Conservation (phyloP, 2,888 invertebrate genomes). For the Orchesellides sinensis region DNA sequence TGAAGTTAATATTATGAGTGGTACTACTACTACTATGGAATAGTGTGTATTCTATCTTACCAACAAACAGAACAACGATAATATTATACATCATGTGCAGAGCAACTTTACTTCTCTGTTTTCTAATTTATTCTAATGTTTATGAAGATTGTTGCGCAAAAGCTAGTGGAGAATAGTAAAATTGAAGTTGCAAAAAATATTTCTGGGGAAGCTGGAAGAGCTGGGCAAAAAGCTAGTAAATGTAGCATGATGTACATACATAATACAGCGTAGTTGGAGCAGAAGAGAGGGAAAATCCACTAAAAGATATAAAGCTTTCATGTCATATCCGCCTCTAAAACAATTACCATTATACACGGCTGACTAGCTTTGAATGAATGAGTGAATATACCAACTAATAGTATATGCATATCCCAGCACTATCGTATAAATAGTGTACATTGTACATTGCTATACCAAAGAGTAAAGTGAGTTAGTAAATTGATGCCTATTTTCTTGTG, state of each 20-base stretch:
- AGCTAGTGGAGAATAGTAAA: constrained; percentile 27
- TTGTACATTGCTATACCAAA: not conserved
- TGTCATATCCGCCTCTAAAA: constrained; percentile 67
- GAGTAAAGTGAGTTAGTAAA: constrained; percentile 47
- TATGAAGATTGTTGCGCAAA: constrained; percentile 66
- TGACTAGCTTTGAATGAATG: constrained; percentile 66
- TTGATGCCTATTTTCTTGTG: constrained; percentile 64
- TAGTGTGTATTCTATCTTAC: not conserved
- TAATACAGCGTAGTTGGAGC: not conserved
- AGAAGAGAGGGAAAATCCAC: constrained; percentile 11
- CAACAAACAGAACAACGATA: constrained; percentile 19
- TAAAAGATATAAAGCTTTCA: constrained; percentile 65
- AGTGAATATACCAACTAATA: constrained; percentile 42
- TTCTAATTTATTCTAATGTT: constrained; percentile 66
- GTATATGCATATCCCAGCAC: not conserved
- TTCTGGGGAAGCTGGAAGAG: not conserved
- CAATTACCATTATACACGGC: constrained; percentile 65
- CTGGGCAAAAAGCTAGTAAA: constrained; percentile 3
- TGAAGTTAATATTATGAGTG: too few relatives aligned
- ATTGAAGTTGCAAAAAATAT: constrained; percentile 22
- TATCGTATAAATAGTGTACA: not conserved
- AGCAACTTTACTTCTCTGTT: constrained; percentile 8
- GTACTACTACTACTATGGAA: too few relatives aligned
- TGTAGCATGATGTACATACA: not conserved
- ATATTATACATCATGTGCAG: constrained; percentile 8